Base-by-base conservation (phyloP, 2,797 vertebrate genomes). In the Hylomyscus alleni region DNA sequence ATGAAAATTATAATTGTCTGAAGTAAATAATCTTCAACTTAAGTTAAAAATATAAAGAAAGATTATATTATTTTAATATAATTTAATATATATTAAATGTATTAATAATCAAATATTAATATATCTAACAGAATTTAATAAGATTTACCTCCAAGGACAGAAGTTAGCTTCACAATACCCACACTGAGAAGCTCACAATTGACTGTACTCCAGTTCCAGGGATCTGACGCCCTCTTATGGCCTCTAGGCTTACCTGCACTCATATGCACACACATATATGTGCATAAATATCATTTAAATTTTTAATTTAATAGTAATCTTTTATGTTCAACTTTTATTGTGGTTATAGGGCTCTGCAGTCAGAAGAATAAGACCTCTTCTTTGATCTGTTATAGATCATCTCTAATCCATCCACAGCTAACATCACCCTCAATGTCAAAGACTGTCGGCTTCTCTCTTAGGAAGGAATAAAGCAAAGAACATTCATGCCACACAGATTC, bases 1-100 rank as follows among this genome's bases (percentile, higher is more conserved):
- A 54, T 69, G 62, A 73, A 90, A 94, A 15, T 37, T 50, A 67
- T 73, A 73, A 31, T 73, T 17, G 34, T 80, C 15, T 52, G 50
- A 77, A 92, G n/a, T 92, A 89, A 92, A 44, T 67, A 5, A 62
- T 6, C 20, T 81, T 44, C 76, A 92, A 92, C 19, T 54, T 76
- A 89, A 92, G 20, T 67, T 44, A 37, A 26, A 65, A 58, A 80
- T 60, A 60, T 9, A 82, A 82, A 58, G 52, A 82, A 9, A 65
- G 13, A 15, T 67, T 67, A 34, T 67, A 67, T 65, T 31, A 58
- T 60, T 58, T 67, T 34, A 34, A 2, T 34, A 34, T 34, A 67
- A 67, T 67, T 67, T 67, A 31, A 62, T 62, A 62, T 62, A 65
- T 29, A 65, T 29, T 31, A 65, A 31, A 65, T 13, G 1, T 65